phyloP scores from a whole-genome alignment of 2,113 vertebrate species.

The Turdus rufiventris region DNA sequence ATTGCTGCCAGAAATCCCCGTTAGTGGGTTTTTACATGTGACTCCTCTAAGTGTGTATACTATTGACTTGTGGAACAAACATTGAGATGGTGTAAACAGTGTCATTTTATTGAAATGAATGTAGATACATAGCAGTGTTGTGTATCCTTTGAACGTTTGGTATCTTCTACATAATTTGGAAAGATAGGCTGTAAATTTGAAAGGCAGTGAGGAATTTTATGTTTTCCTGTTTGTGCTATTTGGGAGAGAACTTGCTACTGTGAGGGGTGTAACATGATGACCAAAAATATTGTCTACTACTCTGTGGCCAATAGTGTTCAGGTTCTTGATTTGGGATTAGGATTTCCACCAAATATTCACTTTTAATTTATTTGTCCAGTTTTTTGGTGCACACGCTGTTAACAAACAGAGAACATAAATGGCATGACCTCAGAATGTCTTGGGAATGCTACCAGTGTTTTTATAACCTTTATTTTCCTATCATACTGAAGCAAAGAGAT shows the following conservation, averaged over 20 bases:
- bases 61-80: not conserved
- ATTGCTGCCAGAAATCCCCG: not conserved
- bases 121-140: not conserved
- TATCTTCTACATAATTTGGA: not conserved
- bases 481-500: slow-evolving; percentile 86
- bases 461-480: not conserved
- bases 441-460: not conserved
- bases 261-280: not conserved
- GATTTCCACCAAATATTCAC: not conserved
- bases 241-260: not conserved
- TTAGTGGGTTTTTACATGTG: not conserved
- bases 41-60: not conserved
- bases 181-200: not conserved
- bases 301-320: not conserved
- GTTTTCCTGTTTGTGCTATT: not conserved
- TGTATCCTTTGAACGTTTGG: not conserved
- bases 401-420: not conserved
- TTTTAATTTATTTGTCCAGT: not conserved
- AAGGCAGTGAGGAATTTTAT: not conserved
- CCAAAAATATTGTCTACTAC: not conserved
- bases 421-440: not conserved
- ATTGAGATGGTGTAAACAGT: not conserved
- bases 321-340: not conserved
- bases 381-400: not conserved
- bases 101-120: not conserved